Evolutionary conservation across 2,797 vertebrate genomes (phyloP).

Genomic region (Myotis myotis): DNA sequence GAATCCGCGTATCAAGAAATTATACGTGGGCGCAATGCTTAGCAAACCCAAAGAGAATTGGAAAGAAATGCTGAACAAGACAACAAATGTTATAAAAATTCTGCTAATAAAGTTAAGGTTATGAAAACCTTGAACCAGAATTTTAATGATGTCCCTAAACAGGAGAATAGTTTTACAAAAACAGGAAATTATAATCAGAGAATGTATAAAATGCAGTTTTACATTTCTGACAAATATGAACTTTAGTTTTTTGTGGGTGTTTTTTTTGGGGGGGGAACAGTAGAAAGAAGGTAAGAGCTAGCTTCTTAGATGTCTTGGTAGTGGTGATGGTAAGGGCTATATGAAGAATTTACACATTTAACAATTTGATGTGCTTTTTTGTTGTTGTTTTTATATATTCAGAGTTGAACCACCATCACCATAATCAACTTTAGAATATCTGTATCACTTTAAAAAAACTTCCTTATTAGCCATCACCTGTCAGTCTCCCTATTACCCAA

Average conservation of each 20-base stretch:
- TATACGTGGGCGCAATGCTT: background rate
- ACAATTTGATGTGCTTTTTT: background rate
- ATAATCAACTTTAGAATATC: background rate
- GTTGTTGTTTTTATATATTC: background rate
- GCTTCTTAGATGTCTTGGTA: background rate
- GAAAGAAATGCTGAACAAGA: background rate
- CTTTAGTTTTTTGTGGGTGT: background rate
- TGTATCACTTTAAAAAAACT: background rate
- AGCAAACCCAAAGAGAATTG: background rate
- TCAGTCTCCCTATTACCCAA: background rate
- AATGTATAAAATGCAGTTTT: constrained; percentile 22
- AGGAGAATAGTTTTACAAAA: constrained; percentile 10
- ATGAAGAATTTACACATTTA: background rate
- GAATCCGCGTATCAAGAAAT: background rate
- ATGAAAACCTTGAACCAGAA: background rate
- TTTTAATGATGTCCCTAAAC: constrained; percentile 24
- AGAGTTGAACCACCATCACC: background rate
- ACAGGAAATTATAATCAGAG: constrained; percentile 29
- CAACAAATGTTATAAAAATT: background rate
- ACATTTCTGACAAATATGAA: background rate
- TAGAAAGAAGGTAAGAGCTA: background rate
- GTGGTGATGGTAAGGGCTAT: background rate
- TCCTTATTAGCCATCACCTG: background rate
- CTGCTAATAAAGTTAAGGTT: background rate
- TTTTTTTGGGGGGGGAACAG: background rate